Percentiles rank a stretch among this genome's conserved stretches.
Evolutionary conservation across 2,797 vertebrate genomes (phyloP).

Genomic region (Hoplostethus mediterraneus): DNA sequence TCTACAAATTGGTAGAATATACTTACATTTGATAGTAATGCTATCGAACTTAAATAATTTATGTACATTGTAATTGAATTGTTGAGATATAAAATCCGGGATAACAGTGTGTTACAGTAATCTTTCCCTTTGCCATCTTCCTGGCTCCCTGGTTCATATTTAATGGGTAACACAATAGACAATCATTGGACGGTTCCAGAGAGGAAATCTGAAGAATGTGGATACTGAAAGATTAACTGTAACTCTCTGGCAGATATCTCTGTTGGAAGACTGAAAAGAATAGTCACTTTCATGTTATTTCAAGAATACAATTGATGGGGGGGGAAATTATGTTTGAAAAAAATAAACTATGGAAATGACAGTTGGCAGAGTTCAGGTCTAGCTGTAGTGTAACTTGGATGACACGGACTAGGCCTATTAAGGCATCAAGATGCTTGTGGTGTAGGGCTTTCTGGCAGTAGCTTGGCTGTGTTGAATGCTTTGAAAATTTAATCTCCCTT

Average conservation of each 20-base stretch:
- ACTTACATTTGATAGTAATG: too few relatives aligned
- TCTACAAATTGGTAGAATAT: too few relatives aligned
- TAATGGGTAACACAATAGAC: slow-evolving; percentile 66
- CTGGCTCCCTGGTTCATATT: slow-evolving; percentile 48
- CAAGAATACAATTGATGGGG: slow-evolving; percentile 59
- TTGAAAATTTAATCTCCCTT: background rate
- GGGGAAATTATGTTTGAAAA: slow-evolving; percentile 47
- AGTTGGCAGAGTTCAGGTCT: slow-evolving; percentile 10
- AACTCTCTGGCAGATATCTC: slow-evolving; percentile 35
- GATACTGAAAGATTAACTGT: slow-evolving; percentile 41
- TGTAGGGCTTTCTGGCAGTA: background rate
- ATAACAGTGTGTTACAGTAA: slow-evolving; percentile 15
- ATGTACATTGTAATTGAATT: too few relatives aligned
- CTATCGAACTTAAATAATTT: too few relatives aligned
- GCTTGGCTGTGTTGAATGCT: background rate
- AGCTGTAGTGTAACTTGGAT: slow-evolving; percentile 16
- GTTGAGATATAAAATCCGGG: too few relatives aligned
- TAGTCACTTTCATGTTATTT: slow-evolving; percentile 65
- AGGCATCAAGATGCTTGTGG: background rate
- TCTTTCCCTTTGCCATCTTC: slow-evolving; percentile 54
- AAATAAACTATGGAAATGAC: slow-evolving; percentile 58
- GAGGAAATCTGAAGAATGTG: slow-evolving; percentile 71
- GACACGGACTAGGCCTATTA: slow-evolving; percentile 1
- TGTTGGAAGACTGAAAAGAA: slow-evolving; percentile 54
- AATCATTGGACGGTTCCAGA: slow-evolving; percentile 60